phyloP scores from a whole-genome alignment of 2,113 vertebrate species.

The Thunnus maccoyii region DNA sequence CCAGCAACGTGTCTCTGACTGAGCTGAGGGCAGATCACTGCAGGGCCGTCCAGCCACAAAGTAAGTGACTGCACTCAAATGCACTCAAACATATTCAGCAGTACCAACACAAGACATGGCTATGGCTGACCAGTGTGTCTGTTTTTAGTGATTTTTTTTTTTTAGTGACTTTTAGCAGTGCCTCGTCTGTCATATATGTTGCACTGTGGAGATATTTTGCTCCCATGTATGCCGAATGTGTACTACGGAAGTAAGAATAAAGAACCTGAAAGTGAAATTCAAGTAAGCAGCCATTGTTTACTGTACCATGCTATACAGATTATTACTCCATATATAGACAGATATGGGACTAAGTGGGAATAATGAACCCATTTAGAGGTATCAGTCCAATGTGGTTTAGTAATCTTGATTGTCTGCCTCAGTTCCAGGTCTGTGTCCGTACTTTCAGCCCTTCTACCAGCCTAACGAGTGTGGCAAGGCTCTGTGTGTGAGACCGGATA shows the following conservation, averaged over 20 bases:
- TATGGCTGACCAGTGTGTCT: too few relatives aligned
- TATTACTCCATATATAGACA: background rate
- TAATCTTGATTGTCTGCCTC: constrained; percentile 16
- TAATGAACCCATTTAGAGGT: background rate
- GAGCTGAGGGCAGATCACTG: constrained; percentile 88
- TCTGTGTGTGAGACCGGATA: constrained; percentile 95
- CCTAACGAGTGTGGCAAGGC: constrained; percentile 98
- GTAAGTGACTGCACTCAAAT: constrained; percentile 64
- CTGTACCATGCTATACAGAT: background rate
- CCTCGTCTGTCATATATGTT: too few relatives aligned
- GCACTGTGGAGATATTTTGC: too few relatives aligned
- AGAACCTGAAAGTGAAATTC: too few relatives aligned
- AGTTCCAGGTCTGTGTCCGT: constrained; percentile 93
- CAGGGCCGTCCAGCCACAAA: constrained; percentile 81
- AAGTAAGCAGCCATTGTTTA: background rate
- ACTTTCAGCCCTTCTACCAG: constrained; percentile 99
- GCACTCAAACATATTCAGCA: too few relatives aligned
- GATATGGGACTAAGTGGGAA: background rate
- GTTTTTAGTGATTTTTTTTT: too few relatives aligned
- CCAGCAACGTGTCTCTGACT: constrained; percentile 83
- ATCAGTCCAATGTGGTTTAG: background rate
- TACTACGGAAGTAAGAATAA: too few relatives aligned
- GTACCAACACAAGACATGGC: too few relatives aligned
- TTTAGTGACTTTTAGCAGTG: too few relatives aligned
- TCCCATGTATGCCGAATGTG: too few relatives aligned